Base-by-base conservation (phyloP, 2,888 invertebrate genomes). In the Scaptodrosophila latifasciaeformis region DNA sequence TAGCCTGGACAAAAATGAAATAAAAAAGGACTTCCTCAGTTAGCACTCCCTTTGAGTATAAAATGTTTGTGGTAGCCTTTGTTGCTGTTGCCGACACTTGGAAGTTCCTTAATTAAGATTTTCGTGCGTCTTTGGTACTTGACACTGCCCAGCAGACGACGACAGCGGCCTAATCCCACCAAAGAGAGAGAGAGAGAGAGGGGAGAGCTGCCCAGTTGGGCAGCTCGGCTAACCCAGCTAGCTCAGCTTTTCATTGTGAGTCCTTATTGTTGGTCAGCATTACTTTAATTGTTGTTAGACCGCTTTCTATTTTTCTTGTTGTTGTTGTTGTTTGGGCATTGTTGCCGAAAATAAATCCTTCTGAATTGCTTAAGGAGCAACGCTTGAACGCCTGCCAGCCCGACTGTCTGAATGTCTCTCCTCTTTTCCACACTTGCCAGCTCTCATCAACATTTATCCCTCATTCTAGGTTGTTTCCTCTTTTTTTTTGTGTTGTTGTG, bases 101-200 rank as follows among this genome's bases (percentile, higher is more conserved):
- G 72, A 81, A 71, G 58, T 70, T 81, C 78, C 75, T 81, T 81
- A 81, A 80, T 81, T 81, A 81, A 81, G 81, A 81, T 78, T 80
- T 76, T 76, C 65, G 12, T 70, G 70, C 67, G 69, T 71, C 64
- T 57, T 54, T 54, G 57, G 65, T 57, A 70, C 65, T 64, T 65
- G 68, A 58, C 46, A 50, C 18, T 52, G 39, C 42, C 17, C 54
- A 45, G 19, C 7, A 19, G 19, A 18, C 17, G 49, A 12, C 27
- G 10, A 49, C 47, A 19, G 9, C 12, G n/a, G 29, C 42, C 50
- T 71, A 70, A 70, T 70, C 72, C 72, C 55, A 64, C 58, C 46
- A 24, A 24, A 54, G 58, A 19, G 27, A 55, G 31, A n/a, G n/a
- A n/a, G n/a, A n/a, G n/a, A n/a, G n/a, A n/a, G n/a, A n/a, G n/a